Evolutionary conservation across 2,113 vertebrate genomes (phyloP).

Genomic region (Channa argus): DNA sequence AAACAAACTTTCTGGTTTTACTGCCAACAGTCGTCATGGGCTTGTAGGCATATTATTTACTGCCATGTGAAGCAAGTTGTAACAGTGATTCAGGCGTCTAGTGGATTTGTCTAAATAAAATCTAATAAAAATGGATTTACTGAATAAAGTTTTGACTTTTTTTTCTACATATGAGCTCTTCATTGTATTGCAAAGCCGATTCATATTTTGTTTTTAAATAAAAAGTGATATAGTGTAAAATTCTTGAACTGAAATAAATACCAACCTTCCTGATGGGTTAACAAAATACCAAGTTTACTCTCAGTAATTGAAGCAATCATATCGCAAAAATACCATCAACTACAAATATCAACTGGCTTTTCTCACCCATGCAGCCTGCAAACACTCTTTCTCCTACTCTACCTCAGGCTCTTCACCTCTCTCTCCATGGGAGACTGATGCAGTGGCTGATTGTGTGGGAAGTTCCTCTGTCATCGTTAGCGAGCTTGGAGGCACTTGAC

Average conservation of each 20-base stretch:
- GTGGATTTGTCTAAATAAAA: slow-evolving; percentile 46
- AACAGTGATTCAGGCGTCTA: slow-evolving; percentile 36
- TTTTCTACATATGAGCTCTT: background rate
- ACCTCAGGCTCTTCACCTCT: slow-evolving; percentile 3
- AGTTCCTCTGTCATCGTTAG: slow-evolving; percentile 83
- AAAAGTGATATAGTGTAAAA: too few species aligned
- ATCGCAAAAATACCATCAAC: too few species aligned
- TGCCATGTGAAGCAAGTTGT: slow-evolving; percentile 55
- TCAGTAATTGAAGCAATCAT: too few species aligned
- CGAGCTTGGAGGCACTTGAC: slow-evolving; percentile 73
- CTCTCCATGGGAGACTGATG: slow-evolving; percentile 74
- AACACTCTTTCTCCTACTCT: slow-evolving; percentile 16
- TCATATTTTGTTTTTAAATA: background rate
- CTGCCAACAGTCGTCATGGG: slow-evolving; percentile 68
- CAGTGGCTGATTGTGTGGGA: slow-evolving; percentile 78
- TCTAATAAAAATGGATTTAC: slow-evolving; percentile 16
- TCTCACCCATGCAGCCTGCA: slow-evolving; percentile 32
- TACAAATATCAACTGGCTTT: slow-evolving; percentile 50
- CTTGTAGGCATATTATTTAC: slow-evolving; percentile 66
- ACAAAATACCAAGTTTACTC: too few species aligned
- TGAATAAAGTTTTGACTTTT: background rate
- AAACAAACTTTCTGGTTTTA: slow-evolving; percentile 78
- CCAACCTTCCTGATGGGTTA: too few species aligned
- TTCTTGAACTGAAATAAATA: background rate
- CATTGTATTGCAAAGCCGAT: background rate